A percentile compares a stretch with the other conserved stretches of the same genome.
These are phyloP conservation scores for Agonopterix arenella DNA, from an alignment of 2,888 invertebrate genomes.

Conservation along the genomic window DNA sequence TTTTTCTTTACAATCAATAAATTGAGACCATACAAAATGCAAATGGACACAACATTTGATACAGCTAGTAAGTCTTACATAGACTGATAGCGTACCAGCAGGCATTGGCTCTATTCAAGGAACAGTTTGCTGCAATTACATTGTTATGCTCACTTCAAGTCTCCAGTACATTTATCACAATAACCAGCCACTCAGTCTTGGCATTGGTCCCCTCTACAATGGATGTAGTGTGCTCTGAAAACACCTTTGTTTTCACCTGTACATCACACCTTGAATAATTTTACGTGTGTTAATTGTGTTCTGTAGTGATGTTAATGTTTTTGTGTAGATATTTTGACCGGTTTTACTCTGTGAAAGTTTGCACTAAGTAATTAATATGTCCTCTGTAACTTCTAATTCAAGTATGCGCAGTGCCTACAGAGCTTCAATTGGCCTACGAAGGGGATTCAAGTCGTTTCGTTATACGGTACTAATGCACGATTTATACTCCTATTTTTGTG, in stretches of 20 bases:
- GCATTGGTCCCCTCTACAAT: slow-evolving; percentile 56
- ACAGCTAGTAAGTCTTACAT: slow-evolving; percentile 11
- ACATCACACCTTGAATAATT: slow-evolving; percentile 22
- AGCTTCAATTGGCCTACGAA: slow-evolving; percentile 64
- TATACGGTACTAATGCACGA: slow-evolving; percentile 54
- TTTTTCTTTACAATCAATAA: too few species aligned
- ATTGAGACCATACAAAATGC: too few species aligned
- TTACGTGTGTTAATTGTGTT: slow-evolving; percentile 26
- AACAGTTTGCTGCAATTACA: slow-evolving; percentile 72
- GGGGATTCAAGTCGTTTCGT: slow-evolving; percentile 70
- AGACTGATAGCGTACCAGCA: slow-evolving; percentile 28
- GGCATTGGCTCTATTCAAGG: slow-evolving; percentile 62
- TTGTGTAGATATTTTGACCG: slow-evolving; percentile 1
- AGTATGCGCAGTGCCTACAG: slow-evolving; percentile 69
- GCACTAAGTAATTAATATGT: slow-evolving; percentile 44
- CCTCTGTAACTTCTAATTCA: slow-evolving; percentile 66
- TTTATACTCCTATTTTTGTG: too few species aligned
- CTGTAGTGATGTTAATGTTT: slow-evolving; percentile 37
- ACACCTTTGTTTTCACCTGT: slow-evolving; percentile 25
- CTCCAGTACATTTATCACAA: slow-evolving; percentile 62
- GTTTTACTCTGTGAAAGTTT: too few species aligned
- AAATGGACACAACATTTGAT: neutral
- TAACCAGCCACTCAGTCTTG: slow-evolving; percentile 57
- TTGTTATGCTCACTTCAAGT: slow-evolving; percentile 69
- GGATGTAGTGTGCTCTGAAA: slow-evolving; percentile 45